A percentile compares a stretch with the other conserved stretches of the same genome.
phyloP scores from a whole-genome alignment of 1,140 invertebrate species.

The Nebria ingens region DNA sequence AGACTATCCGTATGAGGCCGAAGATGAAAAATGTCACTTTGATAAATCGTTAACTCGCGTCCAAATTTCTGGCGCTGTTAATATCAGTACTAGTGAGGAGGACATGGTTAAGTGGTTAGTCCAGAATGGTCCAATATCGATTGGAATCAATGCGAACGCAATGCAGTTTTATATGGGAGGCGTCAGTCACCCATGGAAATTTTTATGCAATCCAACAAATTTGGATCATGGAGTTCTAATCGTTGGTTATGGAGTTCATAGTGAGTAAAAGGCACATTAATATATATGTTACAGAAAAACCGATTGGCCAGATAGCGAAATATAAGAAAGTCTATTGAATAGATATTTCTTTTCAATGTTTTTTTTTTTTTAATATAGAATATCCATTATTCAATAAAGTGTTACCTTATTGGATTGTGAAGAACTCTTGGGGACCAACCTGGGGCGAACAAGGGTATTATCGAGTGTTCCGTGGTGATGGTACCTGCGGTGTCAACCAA shows the following conservation, averaged over 20 bases:
- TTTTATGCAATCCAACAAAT: constrained; percentile 69
- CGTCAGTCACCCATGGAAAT: constrained; percentile 88
- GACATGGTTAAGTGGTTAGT: constrained; percentile 89
- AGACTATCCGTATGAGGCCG: constrained; percentile 87
- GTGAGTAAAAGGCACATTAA: constrained; percentile 39
- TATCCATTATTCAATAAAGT: constrained; percentile 72
- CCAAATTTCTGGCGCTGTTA: constrained; percentile 70
- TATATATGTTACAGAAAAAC: no score
- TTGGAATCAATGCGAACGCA: constrained; percentile 95
- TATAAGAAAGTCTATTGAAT: no score
- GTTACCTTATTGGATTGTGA: constrained; percentile 85
- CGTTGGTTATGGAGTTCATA: constrained; percentile 78
- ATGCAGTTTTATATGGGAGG: constrained; percentile 98
- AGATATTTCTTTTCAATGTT: no score
- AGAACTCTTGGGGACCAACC: constrained; percentile 81
- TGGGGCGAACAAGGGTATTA: constrained; percentile 95
- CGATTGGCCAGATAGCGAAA: no score
- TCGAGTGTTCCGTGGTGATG: constrained; percentile 85
- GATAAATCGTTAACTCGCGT: constrained; percentile 56
- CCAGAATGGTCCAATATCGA: constrained; percentile 89
- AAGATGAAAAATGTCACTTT: constrained; percentile 72
- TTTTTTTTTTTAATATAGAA: constrained; percentile 45
- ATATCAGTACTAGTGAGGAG: constrained; percentile 82
- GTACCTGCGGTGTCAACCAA: constrained; percentile 86
- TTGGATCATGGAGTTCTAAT: constrained; percentile 90